Evolutionary conservation across 2,888 invertebrate genomes (phyloP).

Genomic region (Yponomeuta evonymella): DNA sequence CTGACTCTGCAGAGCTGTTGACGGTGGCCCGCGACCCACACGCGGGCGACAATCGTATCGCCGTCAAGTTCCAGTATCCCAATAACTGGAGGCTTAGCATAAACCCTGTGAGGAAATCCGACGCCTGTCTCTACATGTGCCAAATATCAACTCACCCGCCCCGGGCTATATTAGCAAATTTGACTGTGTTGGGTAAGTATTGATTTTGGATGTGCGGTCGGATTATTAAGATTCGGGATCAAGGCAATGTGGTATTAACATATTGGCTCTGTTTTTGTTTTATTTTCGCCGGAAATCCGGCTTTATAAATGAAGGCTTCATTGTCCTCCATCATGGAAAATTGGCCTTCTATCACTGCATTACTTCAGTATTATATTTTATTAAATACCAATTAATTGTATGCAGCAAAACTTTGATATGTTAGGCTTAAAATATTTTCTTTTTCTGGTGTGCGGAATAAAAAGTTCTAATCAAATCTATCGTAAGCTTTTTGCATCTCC

Average conservation of each 20-base stretch:
- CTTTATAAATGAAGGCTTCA: background rate
- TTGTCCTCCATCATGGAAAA: background rate
- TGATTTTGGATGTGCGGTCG: background rate
- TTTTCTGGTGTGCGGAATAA: too few relatives aligned
- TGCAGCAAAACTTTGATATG: too few relatives aligned
- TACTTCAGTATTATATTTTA: too few relatives aligned
- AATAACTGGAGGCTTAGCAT: slow-evolving; percentile 83
- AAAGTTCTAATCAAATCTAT: too few relatives aligned
- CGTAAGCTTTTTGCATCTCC: too few relatives aligned
- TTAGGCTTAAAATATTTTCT: too few relatives aligned
- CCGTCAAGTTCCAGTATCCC: slow-evolving; percentile 81
- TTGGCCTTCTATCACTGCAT: too few relatives aligned
- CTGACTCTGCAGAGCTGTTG: slow-evolving; percentile 78
- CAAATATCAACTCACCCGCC: slow-evolving; percentile 89
- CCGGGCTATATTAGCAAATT: slow-evolving; percentile 83
- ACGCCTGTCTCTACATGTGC: slow-evolving; percentile 86
- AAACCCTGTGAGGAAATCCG: slow-evolving; percentile 81
- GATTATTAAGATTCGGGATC: background rate
- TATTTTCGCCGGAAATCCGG: background rate
- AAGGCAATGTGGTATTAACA: background rate
- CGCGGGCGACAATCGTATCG: slow-evolving; percentile 78
- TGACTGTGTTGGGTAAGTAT: slow-evolving; percentile 83
- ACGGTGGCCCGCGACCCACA: slow-evolving; percentile 80
- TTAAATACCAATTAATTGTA: too few relatives aligned
- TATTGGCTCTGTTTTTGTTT: background rate